Percentiles rank a stretch among this genome's conserved stretches.
Conservation (phyloP, 1,140 invertebrate genomes). For the Druon quercuslanigerum region DNA sequence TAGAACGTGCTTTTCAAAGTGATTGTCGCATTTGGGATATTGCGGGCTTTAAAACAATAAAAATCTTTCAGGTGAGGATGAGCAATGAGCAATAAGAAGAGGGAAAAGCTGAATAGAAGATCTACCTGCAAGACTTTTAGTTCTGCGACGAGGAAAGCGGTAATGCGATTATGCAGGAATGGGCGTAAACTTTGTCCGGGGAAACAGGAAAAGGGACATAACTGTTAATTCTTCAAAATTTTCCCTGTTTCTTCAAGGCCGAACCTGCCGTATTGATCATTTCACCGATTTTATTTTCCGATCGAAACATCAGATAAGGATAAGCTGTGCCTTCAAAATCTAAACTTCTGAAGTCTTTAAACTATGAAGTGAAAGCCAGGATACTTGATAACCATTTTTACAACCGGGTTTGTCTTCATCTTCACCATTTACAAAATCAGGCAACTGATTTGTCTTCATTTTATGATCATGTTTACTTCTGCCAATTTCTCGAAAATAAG, state of each 20-base stretch:
- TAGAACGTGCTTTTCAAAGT: background rate
- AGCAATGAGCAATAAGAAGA: background rate
- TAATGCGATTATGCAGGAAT: slow-evolving; percentile 25
- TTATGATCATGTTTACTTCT: no score
- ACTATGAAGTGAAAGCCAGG: background rate
- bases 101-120: slow-evolving; percentile 4
- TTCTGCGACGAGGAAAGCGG: background rate
- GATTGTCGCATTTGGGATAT: slow-evolving; percentile 10
- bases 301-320: background rate
- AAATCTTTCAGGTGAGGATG: slow-evolving; percentile 4
- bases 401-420: no score
- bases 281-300: background rate
- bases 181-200: background rate
- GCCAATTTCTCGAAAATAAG: no score
- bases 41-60: slow-evolving; percentile 23
- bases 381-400: background rate
- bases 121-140: slow-evolving; percentile 10
- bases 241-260: background rate
- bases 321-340: background rate
- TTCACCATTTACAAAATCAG: no score
- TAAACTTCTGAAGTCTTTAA: background rate
- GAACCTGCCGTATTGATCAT: slow-evolving; percentile 6
- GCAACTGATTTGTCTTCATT: no score
- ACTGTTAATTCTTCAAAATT: slow-evolving; percentile 11
- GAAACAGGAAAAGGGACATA: background rate